These are phyloP conservation scores for Abrostola triplasia DNA, from an alignment of 2,888 invertebrate species.

Conservation along the genomic window DNA sequence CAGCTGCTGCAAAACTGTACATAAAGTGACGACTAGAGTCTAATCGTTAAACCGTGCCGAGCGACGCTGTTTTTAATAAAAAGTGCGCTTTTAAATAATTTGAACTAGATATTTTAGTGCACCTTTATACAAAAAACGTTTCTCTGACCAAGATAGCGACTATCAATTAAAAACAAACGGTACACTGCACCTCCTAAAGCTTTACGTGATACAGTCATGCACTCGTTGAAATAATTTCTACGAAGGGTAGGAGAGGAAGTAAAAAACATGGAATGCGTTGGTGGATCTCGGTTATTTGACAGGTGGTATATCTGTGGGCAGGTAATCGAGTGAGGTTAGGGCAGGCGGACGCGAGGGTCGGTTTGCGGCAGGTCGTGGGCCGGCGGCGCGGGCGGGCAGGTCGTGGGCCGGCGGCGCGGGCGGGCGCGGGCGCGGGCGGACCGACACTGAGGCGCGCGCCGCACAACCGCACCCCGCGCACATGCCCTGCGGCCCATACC, in stretches of 20 bases:
- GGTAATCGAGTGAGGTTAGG: conserved; percentile 81
- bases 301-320: conserved; percentile 70
- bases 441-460: conserved; percentile 86
- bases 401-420: conserved; percentile 84
- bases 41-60: neutral
- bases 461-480: conserved; percentile 69
- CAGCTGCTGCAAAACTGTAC: neutral
- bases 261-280: conserved; percentile 43
- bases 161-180: conserved; percentile 44
- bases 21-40: neutral
- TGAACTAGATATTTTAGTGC: neutral
- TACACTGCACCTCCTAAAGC: conserved; percentile 46
- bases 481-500: conserved; percentile 55
- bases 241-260: conserved; percentile 20
- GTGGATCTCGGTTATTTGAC: conserved; percentile 63
- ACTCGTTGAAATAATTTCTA: conserved; percentile 38
- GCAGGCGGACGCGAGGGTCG: conserved; percentile 69
- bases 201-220: conserved; percentile 47
- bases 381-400: conserved; percentile 83
- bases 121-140: conserved; percentile 9
- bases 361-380: conserved; percentile 80
- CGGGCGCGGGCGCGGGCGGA: conserved; percentile 86
- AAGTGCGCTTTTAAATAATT: neutral
- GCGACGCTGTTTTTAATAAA: neutral
- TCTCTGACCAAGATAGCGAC: conserved; percentile 9